Conservation (phyloP, 2,797 vertebrate genomes). For the Gymnopithys bicolor region DNA sequence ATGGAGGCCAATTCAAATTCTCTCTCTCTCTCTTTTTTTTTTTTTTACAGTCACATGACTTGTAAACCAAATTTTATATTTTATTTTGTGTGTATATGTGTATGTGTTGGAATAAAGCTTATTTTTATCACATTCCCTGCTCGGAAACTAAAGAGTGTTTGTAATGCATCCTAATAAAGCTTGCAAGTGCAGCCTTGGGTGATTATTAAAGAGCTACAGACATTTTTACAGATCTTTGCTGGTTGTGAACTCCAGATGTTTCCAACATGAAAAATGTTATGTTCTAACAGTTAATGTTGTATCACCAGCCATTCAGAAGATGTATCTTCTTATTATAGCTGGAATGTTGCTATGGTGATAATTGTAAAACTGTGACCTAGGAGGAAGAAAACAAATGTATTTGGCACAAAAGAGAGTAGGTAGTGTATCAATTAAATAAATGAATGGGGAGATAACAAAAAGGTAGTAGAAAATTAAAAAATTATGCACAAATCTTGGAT, state of each 20-base stretch:
- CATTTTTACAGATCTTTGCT: constrained; percentile 74
- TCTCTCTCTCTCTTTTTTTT: not conserved
- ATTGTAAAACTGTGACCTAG: constrained; percentile 75
- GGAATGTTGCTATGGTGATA: constrained; percentile 79
- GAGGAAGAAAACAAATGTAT: constrained; percentile 61
- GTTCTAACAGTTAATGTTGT: constrained; percentile 75
- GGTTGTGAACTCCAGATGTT: constrained; percentile 79
- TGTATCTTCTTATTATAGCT: constrained; percentile 77
- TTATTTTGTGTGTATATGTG: not conserved
- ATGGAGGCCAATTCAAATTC: constrained; percentile 37
- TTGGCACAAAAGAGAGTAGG: constrained; percentile 44
- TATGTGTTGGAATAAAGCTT: constrained; percentile 50
- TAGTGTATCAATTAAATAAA: constrained; percentile 65
- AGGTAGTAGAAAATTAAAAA: constrained; percentile 37
- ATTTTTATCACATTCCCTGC: constrained; percentile 55
- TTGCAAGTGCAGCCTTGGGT: constrained; percentile 72
- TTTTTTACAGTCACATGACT: constrained; percentile 43
- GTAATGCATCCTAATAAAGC: constrained; percentile 69
- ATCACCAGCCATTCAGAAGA: constrained; percentile 77
- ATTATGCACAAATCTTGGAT: not conserved
- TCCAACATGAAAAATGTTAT: constrained; percentile 78
- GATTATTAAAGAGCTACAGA: constrained; percentile 70
- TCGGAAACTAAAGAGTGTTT: constrained; percentile 63
- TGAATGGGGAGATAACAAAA: constrained; percentile 54
- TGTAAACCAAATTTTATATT: constrained; percentile 48